Percentiles rank a stretch among this genome's conserved stretches.
Conservation (phyloP, 92 coral and sea anemone species). For the Umimayanthus chanpuru region DNA sequence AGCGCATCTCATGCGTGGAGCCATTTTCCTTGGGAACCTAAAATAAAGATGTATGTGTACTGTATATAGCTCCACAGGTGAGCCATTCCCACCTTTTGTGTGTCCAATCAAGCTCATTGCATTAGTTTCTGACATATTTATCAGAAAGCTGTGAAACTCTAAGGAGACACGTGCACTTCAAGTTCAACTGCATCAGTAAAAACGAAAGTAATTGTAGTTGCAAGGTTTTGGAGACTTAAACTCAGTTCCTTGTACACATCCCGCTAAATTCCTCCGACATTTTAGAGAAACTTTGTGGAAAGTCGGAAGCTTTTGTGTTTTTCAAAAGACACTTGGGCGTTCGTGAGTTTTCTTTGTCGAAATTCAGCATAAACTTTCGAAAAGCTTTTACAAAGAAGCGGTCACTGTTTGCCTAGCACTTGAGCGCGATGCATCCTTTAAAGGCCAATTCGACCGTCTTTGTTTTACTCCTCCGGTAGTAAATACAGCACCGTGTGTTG, state of each 20-base stretch:
- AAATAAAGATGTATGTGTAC: conserved; percentile 15
- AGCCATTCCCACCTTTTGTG: conserved; percentile 41
- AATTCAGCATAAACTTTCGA: conserved; percentile 12
- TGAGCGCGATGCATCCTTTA: conserved; percentile 6
- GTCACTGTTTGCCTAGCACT: conserved; percentile 30
- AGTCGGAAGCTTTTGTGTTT: conserved; percentile 36
- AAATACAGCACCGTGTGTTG: conserved; percentile 41
- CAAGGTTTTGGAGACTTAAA: background rate
- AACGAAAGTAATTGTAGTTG: background rate
- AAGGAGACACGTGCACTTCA: conserved; percentile 19
- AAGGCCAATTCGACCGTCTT: conserved; percentile 26
- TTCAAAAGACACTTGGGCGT: conserved; percentile 21
- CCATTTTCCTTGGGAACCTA: conserved; percentile 34
- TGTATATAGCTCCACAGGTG: conserved; percentile 30
- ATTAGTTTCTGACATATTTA: conserved; percentile 24
- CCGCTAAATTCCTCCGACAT: background rate
- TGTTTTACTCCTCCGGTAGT: conserved; percentile 36
- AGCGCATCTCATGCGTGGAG: conserved; percentile 16
- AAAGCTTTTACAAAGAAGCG: conserved; percentile 30
- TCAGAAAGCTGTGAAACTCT: conserved; percentile 14
- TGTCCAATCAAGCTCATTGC: background rate
- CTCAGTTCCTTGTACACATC: background rate
- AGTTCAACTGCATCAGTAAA: background rate
- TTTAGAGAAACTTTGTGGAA: conserved; percentile 6
- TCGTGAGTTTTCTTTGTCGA: conserved; percentile 38